Base-by-base conservation (phyloP, 2,888 invertebrate genomes). In the Ametastegia equiseti region DNA sequence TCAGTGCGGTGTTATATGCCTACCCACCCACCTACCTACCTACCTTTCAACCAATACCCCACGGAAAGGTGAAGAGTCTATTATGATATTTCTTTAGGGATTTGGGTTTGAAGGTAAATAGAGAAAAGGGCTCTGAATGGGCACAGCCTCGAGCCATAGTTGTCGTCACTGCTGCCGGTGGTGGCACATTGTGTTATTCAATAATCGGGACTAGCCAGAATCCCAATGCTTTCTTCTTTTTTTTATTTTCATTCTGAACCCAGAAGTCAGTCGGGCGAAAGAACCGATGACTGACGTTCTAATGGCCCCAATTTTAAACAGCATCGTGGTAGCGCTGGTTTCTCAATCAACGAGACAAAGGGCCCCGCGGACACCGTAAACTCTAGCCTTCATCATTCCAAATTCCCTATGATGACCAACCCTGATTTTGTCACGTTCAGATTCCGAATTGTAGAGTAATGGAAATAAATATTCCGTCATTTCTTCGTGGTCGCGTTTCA, bases 11-110 rank as follows among this genome's bases (percentile, higher is more conserved):
- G 60, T 27, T 30, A n/a, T n/a, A n/a, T 60, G 1, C 60, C 23
- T 60, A 2, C 3, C 11, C 39, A 7, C 42, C 19, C 23, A 42
- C 19, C 42, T 69, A 42, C n/a, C n/a, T 69, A 54, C 54, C 54
- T 54, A 54, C 11, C 50, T 23, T 11, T 54, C n/a, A n/a, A n/a
- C n/a, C n/a, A n/a, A 23, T 11, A 23, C 11, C 54, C 54, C 23
- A n/a, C 23, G 15, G 45, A 63, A 63, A 78, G 78, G 78, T 78
- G 78, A 78, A 78, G 78, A 78, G 78, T 63, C 78, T 60, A 78
- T 78, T 78, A 78, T 71, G 13, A 5, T 19, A 15, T 23, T 27
- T 50, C 42, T 6, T 15, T 23, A 30, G 42, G 36, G 11, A 30
- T 30, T 42, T 15, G 45, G 54, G 54, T 75, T 50, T 39, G 36